Evolutionary conservation across 2,888 invertebrate species (phyloP), one percentile per base, ranked within the genome.

Genomic region (Hypena proboscidalis): DNA sequence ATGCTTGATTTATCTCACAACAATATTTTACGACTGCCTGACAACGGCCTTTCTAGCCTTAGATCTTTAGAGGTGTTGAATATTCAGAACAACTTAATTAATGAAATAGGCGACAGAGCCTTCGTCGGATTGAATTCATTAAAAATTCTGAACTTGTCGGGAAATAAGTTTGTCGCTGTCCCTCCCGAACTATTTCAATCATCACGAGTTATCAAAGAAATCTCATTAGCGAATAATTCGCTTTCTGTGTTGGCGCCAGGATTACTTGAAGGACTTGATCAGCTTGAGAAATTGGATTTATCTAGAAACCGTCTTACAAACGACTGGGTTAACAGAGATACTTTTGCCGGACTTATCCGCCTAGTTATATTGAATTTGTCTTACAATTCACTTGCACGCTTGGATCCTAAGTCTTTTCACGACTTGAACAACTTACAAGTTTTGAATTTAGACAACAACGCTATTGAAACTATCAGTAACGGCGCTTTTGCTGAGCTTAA

Each of bases 201-300:
- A 57, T 94, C 94, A 27, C 91, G 93, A 64, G 93, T 94, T 69
- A 88, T 96, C 58, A 92, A 93, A 63, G 94, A 95, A 80, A 91
- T 96, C 65, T 93, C 95, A 75, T 92, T 96, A 67, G 93, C 94
- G 63, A 96, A 96, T 83, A 96, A 97, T 83, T 95, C 95, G n/a
- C 86, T 97, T 51, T 92, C 94, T 53, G 94, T 95, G 21, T 85
- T 96, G 46, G 95, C 95, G 33, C 95, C 95, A 7, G 95, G 95
- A 35, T 84, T 96, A 50, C 90, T 97, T 46, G 94, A 95, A 83
- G 94, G 94, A 44, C 89, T 96, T 63, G 94, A 94, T 78, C 94
- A 95, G 76, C 90, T 96, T 41, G 93, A 94, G 77, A 92, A 93
- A 62, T 90, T 96, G 57, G 95, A 96, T 85, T 90, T 96, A 70